phyloP scores from a whole-genome alignment of 2,113 vertebrate species.

The Pollachius pollachius region DNA sequence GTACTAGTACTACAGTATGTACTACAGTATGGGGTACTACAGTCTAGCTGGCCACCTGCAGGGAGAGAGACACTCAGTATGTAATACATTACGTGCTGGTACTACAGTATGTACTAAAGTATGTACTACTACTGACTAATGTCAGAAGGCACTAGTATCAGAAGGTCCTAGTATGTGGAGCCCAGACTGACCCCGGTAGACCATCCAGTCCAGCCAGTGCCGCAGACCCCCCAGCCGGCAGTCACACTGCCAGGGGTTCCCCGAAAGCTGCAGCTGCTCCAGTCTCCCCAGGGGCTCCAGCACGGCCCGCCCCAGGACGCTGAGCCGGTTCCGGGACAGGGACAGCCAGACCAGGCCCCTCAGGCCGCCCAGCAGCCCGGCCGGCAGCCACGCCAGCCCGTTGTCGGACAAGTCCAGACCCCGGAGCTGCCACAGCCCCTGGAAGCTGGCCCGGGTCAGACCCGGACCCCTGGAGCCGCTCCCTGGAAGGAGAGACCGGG shows the following conservation, averaged over 20 bases:
- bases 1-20: no score
- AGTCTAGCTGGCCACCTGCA: no score
- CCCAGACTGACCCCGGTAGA: constrained; percentile 81
- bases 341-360: constrained; percentile 84
- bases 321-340: constrained; percentile 82
- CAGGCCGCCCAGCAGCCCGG: constrained; percentile 81
- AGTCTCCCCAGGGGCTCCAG: constrained; percentile 84
- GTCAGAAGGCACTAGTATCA: no score
- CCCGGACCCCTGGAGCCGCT: constrained; percentile 26
- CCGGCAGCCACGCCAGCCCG: constrained; percentile 78
- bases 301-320: constrained; percentile 80
- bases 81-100: no score
- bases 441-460: constrained; percentile 83
- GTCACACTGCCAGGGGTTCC: constrained; percentile 93
- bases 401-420: constrained; percentile 90
- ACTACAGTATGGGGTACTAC: no score
- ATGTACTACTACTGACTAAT: no score
- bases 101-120: no score
- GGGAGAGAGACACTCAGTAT: no score
- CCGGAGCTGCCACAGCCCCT: constrained; percentile 72
- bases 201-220: constrained; percentile 95
- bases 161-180: no score
- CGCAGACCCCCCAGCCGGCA: constrained; percentile 90
- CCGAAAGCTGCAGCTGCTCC: constrained; percentile 82
- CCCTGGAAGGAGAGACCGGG: no score